Evolutionary conservation across 1,140 invertebrate genomes (phyloP).

Genomic region (Rhyzopertha dominica): DNA sequence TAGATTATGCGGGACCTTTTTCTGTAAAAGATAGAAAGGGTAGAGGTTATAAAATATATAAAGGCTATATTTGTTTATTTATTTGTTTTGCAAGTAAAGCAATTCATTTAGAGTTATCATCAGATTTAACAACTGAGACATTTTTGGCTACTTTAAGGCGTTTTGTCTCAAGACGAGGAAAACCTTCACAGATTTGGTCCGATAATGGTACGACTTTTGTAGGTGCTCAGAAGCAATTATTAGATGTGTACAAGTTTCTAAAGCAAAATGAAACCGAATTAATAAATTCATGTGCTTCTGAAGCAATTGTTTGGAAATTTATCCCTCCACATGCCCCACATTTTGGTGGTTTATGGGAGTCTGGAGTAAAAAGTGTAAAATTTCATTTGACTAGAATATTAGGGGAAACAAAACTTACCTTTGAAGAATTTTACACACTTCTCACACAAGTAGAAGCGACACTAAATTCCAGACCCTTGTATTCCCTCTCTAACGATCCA

Average conservation of each 20-base stretch:
- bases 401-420: slow-evolving; percentile 16
- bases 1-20: slow-evolving; percentile 6
- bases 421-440: slow-evolving; percentile 30
- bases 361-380: slow-evolving; percentile 30
- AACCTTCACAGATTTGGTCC: slow-evolving; percentile 25
- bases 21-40: too few relatives aligned
- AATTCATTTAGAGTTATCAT: slow-evolving; percentile 33
- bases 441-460: slow-evolving; percentile 38
- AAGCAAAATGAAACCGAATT: too few relatives aligned
- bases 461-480: slow-evolving; percentile 38
- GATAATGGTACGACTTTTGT: slow-evolving; percentile 27
- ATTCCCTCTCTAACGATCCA: too few relatives aligned
- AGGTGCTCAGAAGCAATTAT: slow-evolving; percentile 1
- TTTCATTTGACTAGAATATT: slow-evolving; percentile 22
- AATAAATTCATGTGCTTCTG: too few relatives aligned
- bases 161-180: slow-evolving; percentile 30
- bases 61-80: slow-evolving; percentile 34
- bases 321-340: slow-evolving; percentile 39
- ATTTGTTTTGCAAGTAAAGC: slow-evolving; percentile 33
- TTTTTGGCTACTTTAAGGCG: slow-evolving; percentile 27
- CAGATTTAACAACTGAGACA: slow-evolving; percentile 19
- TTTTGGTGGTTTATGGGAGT: slow-evolving; percentile 42
- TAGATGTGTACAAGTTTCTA: too few relatives aligned
- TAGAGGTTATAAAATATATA: slow-evolving; percentile 20
- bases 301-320: slow-evolving; percentile 45